These are phyloP conservation scores for Microchrysa polita DNA, from an alignment of 2,888 invertebrate genomes.

Conservation along the genomic window DNA sequence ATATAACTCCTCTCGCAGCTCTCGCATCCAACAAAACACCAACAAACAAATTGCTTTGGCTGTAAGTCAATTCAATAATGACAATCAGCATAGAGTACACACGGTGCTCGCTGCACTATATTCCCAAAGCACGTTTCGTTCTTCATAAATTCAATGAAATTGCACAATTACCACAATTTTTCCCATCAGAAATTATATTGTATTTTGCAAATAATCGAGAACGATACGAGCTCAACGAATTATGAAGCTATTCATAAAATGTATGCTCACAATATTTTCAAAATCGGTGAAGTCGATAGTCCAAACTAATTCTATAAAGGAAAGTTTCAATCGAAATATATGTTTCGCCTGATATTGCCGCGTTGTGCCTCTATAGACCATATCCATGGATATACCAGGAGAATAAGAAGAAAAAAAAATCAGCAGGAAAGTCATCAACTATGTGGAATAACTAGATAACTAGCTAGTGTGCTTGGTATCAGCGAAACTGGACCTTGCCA, in stretches of 20 bases:
- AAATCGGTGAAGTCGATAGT: neutral
- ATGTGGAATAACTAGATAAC: constrained; percentile 14
- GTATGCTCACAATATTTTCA: constrained; percentile 17
- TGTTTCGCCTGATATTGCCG: neutral
- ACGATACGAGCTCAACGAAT: neutral
- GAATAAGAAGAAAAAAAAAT: neutral
- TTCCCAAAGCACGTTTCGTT: neutral
- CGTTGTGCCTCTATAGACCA: too few relatives aligned
- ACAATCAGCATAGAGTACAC: neutral
- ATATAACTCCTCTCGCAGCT: too few relatives aligned
- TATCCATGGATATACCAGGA: too few relatives aligned
- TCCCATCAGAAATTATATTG: constrained; percentile 3
- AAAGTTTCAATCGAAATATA: neutral
- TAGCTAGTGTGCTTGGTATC: neutral
- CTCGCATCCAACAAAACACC: too few relatives aligned
- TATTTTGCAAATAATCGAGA: constrained; percentile 11
- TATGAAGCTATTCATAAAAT: constrained; percentile 11
- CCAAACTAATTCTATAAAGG: constrained; percentile 27
- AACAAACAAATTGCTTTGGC: neutral
- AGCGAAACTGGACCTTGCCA: neutral
- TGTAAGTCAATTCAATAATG: constrained; percentile 2
- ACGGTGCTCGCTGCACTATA: neutral
- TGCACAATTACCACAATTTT: constrained; percentile 7
- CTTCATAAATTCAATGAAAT: constrained; percentile 11
- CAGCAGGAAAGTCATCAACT: constrained; percentile 18